phyloP scores from a whole-genome alignment of 2,888 invertebrate genomes.

The Selenia dentaria region DNA sequence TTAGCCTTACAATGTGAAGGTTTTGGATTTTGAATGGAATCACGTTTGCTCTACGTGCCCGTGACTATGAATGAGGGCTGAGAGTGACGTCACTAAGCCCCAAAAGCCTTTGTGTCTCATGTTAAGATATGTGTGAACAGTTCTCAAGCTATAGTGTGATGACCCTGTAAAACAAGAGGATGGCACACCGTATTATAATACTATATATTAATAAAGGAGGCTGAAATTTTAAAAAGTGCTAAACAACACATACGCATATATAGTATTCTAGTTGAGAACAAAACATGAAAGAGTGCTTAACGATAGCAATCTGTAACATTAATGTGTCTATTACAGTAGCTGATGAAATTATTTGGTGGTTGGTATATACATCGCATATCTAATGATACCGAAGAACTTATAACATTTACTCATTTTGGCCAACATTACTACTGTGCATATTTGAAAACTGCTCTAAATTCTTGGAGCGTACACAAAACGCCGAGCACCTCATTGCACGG shows the following conservation, averaged over 20 bases:
- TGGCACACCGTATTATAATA: no score
- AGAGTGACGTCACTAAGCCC: conserved; percentile 15
- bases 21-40: conserved; percentile 17
- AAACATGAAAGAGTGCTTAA: no score
- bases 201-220: no score
- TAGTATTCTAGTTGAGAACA: no score
- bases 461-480: conserved; percentile 55
- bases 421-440: conserved; percentile 54
- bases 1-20: conserved; percentile 26
- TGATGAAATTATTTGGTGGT: no score
- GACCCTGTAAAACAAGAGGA: no score
- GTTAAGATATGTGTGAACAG: conserved; percentile 11
- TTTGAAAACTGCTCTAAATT: conserved; percentile 60
- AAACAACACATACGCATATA: no score
- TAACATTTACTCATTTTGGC: conserved; percentile 43
- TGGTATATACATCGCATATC: no score
- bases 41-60: conserved; percentile 22
- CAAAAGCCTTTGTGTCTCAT: conserved; percentile 13
- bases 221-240: no score
- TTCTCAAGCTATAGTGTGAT: conserved; percentile 1
- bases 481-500: conserved; percentile 42
- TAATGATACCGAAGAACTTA: no score
- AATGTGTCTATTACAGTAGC: no score
- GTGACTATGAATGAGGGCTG: conserved; percentile 23
- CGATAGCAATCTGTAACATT: no score